phyloP scores from a whole-genome alignment of 1,140 invertebrate species.

The Hormaphis cornu region DNA sequence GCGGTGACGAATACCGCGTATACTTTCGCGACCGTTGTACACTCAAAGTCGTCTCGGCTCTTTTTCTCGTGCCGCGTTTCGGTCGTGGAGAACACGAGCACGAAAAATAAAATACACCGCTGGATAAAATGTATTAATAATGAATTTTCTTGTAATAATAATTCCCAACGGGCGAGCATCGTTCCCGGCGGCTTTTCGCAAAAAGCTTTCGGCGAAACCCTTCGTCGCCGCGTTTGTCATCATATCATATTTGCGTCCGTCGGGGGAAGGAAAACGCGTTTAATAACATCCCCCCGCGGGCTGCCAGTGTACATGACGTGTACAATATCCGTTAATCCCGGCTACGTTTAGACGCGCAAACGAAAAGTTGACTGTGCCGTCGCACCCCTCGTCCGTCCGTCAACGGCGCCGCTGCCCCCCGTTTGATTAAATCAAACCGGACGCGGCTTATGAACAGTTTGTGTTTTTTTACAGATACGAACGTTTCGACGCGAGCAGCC shows the following conservation, averaged over 20 bases:
- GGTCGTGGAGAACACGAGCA: not conserved
- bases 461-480: not conserved
- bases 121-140: too few relatives aligned
- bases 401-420: not conserved
- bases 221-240: constrained; percentile 11
- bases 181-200: constrained; percentile 11
- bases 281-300: constrained; percentile 13
- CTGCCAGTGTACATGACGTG: not conserved
- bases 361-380: constrained; percentile 9
- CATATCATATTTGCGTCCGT: constrained; percentile 20
- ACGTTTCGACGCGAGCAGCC: not conserved
- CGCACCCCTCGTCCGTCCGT: not conserved
- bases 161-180: not conserved
- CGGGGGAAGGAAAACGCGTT: constrained; percentile 27
- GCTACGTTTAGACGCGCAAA: constrained; percentile 10
- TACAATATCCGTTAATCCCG: constrained; percentile 19
- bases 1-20: too few relatives aligned
- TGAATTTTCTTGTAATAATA: constrained; percentile 12
- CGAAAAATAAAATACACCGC: not conserved
- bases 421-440: not conserved
- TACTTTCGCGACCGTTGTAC: too few relatives aligned
- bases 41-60: too few relatives aligned
- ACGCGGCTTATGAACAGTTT: not conserved
- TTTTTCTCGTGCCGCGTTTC: not conserved
- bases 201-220: constrained; percentile 9